These are phyloP conservation scores for Psittacula derbiana DNA, from an alignment of 2,797 vertebrate species.

Conservation along the genomic window DNA sequence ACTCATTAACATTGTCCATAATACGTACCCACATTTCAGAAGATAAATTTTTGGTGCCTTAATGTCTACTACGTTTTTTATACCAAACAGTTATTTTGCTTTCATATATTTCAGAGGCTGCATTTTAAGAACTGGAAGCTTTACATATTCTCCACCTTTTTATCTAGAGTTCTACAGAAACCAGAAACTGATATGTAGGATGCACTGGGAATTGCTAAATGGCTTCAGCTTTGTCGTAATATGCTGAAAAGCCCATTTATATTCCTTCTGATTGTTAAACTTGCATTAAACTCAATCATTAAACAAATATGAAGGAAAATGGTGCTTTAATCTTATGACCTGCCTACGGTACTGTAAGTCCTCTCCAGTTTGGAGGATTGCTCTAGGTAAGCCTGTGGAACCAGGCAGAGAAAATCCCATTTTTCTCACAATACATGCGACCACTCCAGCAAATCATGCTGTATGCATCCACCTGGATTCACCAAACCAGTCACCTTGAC, in stretches of 20 bases:
- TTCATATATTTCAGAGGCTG: neutral
- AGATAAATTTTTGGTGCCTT: neutral
- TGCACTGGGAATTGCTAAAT: neutral
- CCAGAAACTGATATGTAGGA: neutral
- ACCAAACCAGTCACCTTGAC: neutral
- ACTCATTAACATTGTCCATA: neutral
- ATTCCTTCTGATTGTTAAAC: neutral
- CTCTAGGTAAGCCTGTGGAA: neutral
- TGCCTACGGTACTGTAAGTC: neutral
- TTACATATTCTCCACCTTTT: neutral
- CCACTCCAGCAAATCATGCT: neutral
- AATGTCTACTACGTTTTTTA: neutral
- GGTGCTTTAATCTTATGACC: neutral
- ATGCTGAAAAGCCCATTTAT: neutral
- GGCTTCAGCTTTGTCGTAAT: neutral
- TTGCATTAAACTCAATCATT: neutral
- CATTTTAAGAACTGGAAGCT: neutral
- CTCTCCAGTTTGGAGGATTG: neutral
- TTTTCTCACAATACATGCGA: neutral
- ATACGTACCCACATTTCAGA: neutral
- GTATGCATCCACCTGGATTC: neutral
- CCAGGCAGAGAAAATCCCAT: neutral
- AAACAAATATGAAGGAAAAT: neutral
- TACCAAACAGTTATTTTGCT: neutral
- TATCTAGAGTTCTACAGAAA: neutral